These are phyloP conservation scores for Oscheius onirici DNA, from an alignment of 2,888 invertebrate species.

Conservation along the genomic window DNA sequence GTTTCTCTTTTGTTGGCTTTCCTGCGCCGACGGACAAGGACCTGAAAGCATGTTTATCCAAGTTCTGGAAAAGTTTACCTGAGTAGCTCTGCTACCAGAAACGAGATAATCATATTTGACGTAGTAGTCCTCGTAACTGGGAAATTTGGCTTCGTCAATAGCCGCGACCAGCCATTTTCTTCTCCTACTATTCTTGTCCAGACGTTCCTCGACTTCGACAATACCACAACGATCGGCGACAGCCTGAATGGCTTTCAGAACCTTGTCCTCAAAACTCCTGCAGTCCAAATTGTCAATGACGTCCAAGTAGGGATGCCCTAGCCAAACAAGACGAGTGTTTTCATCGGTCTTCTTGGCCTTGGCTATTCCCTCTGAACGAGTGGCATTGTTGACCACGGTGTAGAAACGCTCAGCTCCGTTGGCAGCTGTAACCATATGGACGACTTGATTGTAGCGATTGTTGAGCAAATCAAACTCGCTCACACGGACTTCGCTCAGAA, in stretches of 20 bases:
- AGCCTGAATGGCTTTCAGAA: constrained; percentile 88
- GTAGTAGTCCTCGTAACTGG: constrained; percentile 89
- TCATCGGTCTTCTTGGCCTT: constrained; percentile 88
- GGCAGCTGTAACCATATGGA: constrained; percentile 86
- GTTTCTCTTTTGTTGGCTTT: constrained; percentile 61
- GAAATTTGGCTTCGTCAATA: constrained; percentile 71
- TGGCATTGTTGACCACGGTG: constrained; percentile 92
- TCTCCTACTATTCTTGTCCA: constrained; percentile 86
- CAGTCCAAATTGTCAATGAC: constrained; percentile 87
- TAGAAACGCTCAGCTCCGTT: constrained; percentile 98
- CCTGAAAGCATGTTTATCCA: constrained; percentile 39
- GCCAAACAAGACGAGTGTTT: constrained; percentile 94
- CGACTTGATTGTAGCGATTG: constrained; percentile 87
- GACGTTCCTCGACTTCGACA: constrained; percentile 86
- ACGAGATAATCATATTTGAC: constrained; percentile 92
- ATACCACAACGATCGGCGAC: constrained; percentile 88
- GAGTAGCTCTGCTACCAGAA: constrained; percentile 55
- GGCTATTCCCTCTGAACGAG: constrained; percentile 90
- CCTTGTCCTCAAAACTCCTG: constrained; percentile 86
- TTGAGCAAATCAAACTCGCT: constrained; percentile 74
- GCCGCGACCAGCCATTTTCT: constrained; percentile 89
- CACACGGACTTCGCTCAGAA: constrained; percentile 86
- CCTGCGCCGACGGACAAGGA: constrained; percentile 65
- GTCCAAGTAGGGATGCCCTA: constrained; percentile 99
- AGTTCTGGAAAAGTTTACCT: no score